Conservation (phyloP, 1,140 invertebrate genomes). For the Yoshiicerus persimilis region DNA sequence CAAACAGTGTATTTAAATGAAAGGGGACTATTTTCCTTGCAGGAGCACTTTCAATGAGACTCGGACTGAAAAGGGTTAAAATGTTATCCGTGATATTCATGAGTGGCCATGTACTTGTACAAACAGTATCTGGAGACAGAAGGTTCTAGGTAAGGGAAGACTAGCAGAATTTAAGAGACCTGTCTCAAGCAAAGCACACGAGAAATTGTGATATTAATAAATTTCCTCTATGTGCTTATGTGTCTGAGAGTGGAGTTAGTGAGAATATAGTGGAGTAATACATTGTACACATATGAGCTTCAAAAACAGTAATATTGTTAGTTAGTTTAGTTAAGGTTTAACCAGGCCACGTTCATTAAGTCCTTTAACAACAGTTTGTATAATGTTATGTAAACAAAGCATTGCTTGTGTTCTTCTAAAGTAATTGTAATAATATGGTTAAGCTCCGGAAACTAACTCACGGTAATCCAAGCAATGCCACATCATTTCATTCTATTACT, state of each 20-base stretch:
- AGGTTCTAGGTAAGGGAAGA: background rate
- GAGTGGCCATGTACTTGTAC: background rate
- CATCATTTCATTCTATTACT: background rate
- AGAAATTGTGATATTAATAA: background rate
- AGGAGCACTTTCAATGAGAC: no score
- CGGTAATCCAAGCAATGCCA: background rate
- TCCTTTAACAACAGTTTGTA: background rate
- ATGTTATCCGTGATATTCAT: background rate
- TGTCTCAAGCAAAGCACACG: background rate
- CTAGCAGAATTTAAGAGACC: background rate
- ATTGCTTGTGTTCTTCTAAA: background rate
- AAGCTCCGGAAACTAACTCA: background rate
- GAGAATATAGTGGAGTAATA: no score
- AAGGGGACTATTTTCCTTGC: no score
- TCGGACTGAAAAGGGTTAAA: background rate
- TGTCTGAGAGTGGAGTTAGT: no score
- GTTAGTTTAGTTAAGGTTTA: background rate
- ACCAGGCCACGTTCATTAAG: background rate
- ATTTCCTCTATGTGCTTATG: background rate
- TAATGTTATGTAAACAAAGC: background rate
- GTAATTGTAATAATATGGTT: background rate
- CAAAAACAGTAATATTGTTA: background rate
- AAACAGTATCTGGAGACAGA: background rate
- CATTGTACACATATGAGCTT: background rate
- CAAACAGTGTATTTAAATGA: no score